Evolutionary conservation across 2,113 vertebrate species (phyloP).

Genomic region (Speoplatyrhinus poulsoni): DNA sequence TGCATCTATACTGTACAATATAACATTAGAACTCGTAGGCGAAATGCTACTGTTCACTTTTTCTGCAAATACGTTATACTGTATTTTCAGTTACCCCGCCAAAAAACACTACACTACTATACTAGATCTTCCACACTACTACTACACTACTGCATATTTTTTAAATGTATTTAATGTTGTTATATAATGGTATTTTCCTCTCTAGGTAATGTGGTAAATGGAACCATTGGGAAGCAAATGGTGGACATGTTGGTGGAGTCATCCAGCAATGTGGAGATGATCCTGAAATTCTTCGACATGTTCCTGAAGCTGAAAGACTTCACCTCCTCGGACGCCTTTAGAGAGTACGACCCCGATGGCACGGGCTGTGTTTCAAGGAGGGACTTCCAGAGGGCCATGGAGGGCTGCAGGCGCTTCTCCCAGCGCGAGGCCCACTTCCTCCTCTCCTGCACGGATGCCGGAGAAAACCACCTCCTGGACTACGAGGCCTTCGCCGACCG

Average conservation of each 20-base stretch:
- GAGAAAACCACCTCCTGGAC: constrained; percentile 87
- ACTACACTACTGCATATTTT: neutral
- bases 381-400: constrained; percentile 94
- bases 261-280: constrained; percentile 92
- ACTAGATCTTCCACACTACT: neutral
- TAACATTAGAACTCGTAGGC: no score
- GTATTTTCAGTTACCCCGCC: no score
- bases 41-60: no score
- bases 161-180: neutral
- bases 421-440: constrained; percentile 87
- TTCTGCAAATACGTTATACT: no score
- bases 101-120: no score
- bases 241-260: constrained; percentile 98
- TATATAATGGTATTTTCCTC: neutral
- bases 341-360: constrained; percentile 88
- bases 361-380: constrained; percentile 88
- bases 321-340: constrained; percentile 88
- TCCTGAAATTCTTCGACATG: constrained; percentile 96
- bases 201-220: constrained; percentile 92
- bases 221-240: constrained; percentile 97
- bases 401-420: constrained; percentile 88
- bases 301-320: constrained; percentile 95
- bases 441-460: constrained; percentile 84
- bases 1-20: no score
- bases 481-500: constrained; percentile 89